phyloP scores from a whole-genome alignment of 2,113 vertebrate genomes.

The Indicator maculatus region DNA sequence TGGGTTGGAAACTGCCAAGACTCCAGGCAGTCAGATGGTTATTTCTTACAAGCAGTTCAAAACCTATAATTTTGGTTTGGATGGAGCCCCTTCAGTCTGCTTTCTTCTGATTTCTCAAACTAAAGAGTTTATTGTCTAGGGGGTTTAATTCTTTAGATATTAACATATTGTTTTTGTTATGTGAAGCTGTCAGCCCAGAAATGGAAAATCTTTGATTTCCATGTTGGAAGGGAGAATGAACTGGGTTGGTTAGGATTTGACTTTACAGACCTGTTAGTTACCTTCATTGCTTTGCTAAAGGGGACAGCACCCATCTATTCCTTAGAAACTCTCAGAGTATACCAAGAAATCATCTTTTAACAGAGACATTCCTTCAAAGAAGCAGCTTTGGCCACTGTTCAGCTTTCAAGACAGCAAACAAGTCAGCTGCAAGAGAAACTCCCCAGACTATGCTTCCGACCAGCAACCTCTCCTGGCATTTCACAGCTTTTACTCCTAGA shows the following conservation, averaged over 20 bases:
- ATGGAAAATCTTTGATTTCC: not conserved
- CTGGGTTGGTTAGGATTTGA: not conserved
- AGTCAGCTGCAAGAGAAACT: not conserved
- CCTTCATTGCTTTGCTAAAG: not conserved
- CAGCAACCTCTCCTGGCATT: not conserved
- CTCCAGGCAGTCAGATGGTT: not conserved
- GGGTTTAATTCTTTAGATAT: not conserved
- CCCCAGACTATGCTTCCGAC: not conserved
- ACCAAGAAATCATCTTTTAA: not conserved
- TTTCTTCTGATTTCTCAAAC: not conserved
- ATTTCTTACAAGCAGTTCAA: not conserved
- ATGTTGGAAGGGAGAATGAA: not conserved
- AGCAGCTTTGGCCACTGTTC: not conserved
- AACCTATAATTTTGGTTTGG: slow-evolving; percentile 33
- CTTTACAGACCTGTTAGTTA: not conserved
- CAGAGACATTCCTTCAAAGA: not conserved
- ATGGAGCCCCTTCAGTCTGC: not conserved
- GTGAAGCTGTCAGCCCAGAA: not conserved
- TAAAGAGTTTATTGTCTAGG: not conserved
- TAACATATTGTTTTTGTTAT: not conserved
- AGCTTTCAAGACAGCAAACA: not conserved
- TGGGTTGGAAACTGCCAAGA: not conserved
- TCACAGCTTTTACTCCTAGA: not conserved
- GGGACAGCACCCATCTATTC: not conserved
- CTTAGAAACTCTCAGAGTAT: not conserved